Evolutionary conservation across 2,888 invertebrate genomes (phyloP).

Genomic region (Matsumyia berberina): DNA sequence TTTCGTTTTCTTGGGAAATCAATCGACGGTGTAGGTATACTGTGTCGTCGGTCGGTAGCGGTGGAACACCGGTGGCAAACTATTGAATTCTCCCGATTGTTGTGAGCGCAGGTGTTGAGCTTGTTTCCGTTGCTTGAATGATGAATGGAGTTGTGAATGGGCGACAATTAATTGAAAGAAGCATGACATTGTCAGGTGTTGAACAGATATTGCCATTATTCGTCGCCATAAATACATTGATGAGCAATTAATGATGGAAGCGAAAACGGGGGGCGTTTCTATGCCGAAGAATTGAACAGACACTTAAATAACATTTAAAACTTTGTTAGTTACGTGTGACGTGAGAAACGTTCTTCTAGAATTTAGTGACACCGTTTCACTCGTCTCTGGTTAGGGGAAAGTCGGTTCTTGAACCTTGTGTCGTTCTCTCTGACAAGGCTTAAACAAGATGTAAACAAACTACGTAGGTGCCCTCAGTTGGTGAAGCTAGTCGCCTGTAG

Average conservation of each 20-base stretch:
- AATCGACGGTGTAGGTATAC: slow-evolving; percentile 44
- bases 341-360: too few relatives aligned
- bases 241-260: background rate
- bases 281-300: too few relatives aligned
- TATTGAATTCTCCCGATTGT: slow-evolving; percentile 21
- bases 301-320: too few relatives aligned
- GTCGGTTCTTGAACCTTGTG: too few relatives aligned
- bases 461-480: too few relatives aligned
- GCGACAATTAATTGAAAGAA: slow-evolving; percentile 38
- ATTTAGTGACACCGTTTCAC: too few relatives aligned
- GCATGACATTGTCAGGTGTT: slow-evolving; percentile 41
- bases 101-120: slow-evolving; percentile 45
- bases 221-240: slow-evolving; percentile 22
- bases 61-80: background rate
- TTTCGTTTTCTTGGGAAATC: slow-evolving; percentile 67
- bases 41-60: background rate
- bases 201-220: slow-evolving; percentile 32
- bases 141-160: slow-evolving; percentile 56
- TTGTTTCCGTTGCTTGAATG: slow-evolving; percentile 37
- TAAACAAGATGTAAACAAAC: too few relatives aligned
- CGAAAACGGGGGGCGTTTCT: background rate
- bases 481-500: too few relatives aligned
- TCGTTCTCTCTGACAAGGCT: too few relatives aligned
- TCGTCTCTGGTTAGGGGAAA: too few relatives aligned
- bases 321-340: too few relatives aligned